These are phyloP conservation scores for Myrmecophaga tridactyla DNA, from an alignment of 2,113 vertebrate genomes.

Conservation along the genomic window DNA sequence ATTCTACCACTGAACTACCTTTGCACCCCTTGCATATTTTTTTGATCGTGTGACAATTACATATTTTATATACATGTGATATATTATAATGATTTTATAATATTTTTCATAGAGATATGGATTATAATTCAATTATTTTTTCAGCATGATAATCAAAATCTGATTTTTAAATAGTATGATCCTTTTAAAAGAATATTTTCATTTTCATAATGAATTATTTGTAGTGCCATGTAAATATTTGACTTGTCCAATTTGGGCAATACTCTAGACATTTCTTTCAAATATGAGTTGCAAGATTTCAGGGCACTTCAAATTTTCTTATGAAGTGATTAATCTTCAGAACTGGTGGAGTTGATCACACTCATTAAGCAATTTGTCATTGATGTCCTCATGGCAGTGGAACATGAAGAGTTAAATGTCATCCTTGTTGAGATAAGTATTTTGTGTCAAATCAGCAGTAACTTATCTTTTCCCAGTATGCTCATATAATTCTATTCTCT, in stretches of 20 bases:
- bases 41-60: background rate
- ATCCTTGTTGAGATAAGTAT: slow-evolving; percentile 1
- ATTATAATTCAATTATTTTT: slow-evolving; percentile 4
- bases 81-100: background rate
- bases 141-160: background rate
- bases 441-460: slow-evolving; percentile 46
- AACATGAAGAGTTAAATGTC: background rate
- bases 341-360: background rate
- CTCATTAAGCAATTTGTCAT: background rate
- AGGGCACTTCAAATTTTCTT: slow-evolving; percentile 19
- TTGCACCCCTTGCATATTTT: too few relatives aligned
- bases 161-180: background rate
- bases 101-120: background rate
- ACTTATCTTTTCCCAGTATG: background rate
- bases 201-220: background rate
- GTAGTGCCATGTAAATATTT: background rate
- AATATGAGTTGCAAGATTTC: background rate
- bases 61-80: background rate
- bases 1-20: too few relatives aligned
- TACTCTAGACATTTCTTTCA: background rate
- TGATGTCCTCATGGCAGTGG: background rate
- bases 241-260: background rate
- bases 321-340: background rate
- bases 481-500: slow-evolving; percentile 16
- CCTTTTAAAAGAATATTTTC: background rate